Evolutionary conservation across 2,113 vertebrate species (phyloP).

Genomic region (Lepus timidus): DNA sequence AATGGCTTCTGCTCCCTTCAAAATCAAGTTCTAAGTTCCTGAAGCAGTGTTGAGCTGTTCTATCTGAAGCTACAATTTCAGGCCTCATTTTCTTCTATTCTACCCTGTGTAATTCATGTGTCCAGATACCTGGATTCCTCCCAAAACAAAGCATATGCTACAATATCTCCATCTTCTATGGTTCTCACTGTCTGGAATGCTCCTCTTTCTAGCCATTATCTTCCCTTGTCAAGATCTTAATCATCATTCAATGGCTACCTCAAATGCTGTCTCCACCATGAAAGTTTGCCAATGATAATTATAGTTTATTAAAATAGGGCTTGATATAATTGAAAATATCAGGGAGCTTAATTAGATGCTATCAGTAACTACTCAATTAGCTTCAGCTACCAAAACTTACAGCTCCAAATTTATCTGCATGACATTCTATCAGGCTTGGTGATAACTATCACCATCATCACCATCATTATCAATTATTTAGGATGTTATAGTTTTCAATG

Average conservation of each 20-base stretch:
- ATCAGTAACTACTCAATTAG: slow-evolving; percentile 53
- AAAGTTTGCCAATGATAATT: slow-evolving; percentile 36
- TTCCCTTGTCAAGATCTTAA: slow-evolving; percentile 48
- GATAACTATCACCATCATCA: background rate
- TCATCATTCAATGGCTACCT: slow-evolving; percentile 35
- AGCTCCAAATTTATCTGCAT: slow-evolving; percentile 29
- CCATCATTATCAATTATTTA: slow-evolving; percentile 39
- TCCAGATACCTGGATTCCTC: background rate
- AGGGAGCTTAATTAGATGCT: background rate
- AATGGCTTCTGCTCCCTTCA: slow-evolving; percentile 27
- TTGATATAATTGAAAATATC: slow-evolving; percentile 26
- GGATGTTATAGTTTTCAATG: slow-evolving; percentile 1
- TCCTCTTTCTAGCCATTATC: slow-evolving; percentile 18
- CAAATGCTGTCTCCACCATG: slow-evolving; percentile 17
- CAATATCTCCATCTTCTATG: background rate
- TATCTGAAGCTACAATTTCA: background rate
- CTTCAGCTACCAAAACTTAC: slow-evolving; percentile 15
- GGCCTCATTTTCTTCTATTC: background rate
- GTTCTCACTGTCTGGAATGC: slow-evolving; percentile 16
- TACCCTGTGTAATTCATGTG: background rate
- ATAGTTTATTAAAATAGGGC: background rate
- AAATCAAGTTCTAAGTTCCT: slow-evolving; percentile 37
- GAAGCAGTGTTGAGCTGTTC: slow-evolving; percentile 29
- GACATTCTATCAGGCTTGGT: slow-evolving; percentile 16
- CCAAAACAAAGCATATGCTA: background rate